Evolutionary conservation across 1,140 invertebrate species (phyloP), one percentile per base, ranked within the genome.

Genomic region (Leucophenga varia): DNA sequence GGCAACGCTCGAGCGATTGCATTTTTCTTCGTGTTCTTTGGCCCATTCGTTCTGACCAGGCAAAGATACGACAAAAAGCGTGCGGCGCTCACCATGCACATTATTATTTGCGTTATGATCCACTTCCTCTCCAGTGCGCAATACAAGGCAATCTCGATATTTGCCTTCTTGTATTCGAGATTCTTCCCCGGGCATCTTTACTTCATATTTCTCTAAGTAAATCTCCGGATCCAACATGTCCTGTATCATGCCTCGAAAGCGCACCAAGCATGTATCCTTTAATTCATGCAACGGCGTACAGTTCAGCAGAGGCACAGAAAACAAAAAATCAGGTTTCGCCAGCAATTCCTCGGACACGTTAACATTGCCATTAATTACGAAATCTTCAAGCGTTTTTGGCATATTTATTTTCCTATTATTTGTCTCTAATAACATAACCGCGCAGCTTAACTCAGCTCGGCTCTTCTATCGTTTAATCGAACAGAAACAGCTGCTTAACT

Each of bases 201-300:
- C 81, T 76, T 86, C 82, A 76, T 88, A 95, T 19, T 79, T 74
- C 47, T 87, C 83, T 48, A 90, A 81, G 71, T 87, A 96, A 69
- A 88, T 90, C 74, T 95, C 92, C n/a, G 91, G 90, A 71, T 93
- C 88, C 71, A 86, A 85, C 86, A 95, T 95, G 72, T 97, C 93
- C 69, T 74, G 72, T n/a, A 97, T 80, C 92, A 96, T 95, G 10
- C 93, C 91, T 34, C 85, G 79, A 74, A 93, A 95, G 9, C 86
- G 78, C 2, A 94, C 90, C 22, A 96, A 56, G 9, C 82, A 80
- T 13, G 82, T 82, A 65, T 90, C 81, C 43, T 77, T 77, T 4
- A 94, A 72, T 45, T 84, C 69, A 64, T 92, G 82, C 8, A 86
- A 61, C 3, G 84, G 77, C 43, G 79, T 79, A 40, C 79, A 78